Percentiles rank a stretch among this genome's conserved stretches.
Conservation (phyloP, 2,888 invertebrate species). For the Ashinkailepas kermadecensis region DNA sequence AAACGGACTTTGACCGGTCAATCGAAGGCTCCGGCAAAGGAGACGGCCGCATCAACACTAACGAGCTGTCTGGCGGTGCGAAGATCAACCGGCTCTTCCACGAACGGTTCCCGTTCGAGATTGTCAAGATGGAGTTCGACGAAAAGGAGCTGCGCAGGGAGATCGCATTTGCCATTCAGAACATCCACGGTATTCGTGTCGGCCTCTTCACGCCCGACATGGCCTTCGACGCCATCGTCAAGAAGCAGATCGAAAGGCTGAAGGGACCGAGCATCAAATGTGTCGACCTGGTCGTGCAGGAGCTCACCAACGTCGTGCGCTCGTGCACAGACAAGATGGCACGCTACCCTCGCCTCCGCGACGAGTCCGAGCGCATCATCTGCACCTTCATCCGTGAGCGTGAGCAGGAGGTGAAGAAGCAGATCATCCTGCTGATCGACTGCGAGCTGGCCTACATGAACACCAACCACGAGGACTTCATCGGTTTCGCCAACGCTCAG, state of each 20-base stretch:
- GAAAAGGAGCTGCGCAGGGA: constrained; percentile 96
- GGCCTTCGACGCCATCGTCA: constrained; percentile 99
- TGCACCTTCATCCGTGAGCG: constrained; percentile 86
- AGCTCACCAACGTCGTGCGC: constrained; percentile 91
- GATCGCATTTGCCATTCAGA: constrained; percentile 97
- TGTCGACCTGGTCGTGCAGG: constrained; percentile 93
- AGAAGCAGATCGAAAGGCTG: constrained; percentile 91
- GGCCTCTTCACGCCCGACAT: constrained; percentile 99
- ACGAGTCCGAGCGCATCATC: constrained; percentile 97
- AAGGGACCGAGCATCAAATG: constrained; percentile 98
- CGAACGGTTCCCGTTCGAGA: constrained; percentile 98
- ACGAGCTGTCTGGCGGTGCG: constrained; percentile 95
- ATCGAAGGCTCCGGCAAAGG: constrained; percentile 97
- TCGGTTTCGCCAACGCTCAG: constrained; percentile 98
- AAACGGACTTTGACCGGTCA: constrained; percentile 94
- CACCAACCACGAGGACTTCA: constrained; percentile 97
- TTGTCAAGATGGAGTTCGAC: constrained; percentile 99
- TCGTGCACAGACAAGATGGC: constrained; percentile 77
- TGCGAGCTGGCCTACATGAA: constrained; percentile 98
- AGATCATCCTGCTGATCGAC: constrained; percentile 84
- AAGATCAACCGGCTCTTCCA: constrained; percentile 98
- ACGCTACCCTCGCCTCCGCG: constrained; percentile 92
- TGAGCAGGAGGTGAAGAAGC: constrained; percentile 94
- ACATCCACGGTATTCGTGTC: constrained; percentile 92
- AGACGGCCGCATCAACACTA: constrained; percentile 85